Evolutionary conservation across 2,888 invertebrate species (phyloP), one percentile per base, ranked within the genome.

Genomic region (Hirtodrosophila histrioides): DNA sequence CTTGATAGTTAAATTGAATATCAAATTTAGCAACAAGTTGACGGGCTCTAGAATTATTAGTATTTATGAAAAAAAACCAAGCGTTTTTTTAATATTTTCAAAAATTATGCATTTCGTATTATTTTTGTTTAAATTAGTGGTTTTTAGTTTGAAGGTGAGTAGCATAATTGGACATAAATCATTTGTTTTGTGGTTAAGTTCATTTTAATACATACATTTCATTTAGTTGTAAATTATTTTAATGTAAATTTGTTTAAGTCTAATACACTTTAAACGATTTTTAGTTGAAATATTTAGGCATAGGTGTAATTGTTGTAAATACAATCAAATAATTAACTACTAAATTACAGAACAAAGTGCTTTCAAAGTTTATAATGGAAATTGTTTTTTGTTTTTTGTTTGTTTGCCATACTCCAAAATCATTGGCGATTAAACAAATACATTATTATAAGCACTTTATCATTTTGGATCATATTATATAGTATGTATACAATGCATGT

Each of bases 201-300:
- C 65, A 74, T 48, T 83, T 86, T 73, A 75, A 79, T 88, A 88
- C 77, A 79, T 79, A 88, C 77, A 79, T 79, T 87, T 79, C 39
- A 78, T 83, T 86, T 79, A 86, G 74, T 76, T 83, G 69, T 88
- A 88, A 86, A 86, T 83, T 74, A 83, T 80, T 73, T 57, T 83
- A 73, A 79, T 49, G 67, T 71, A 63, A 60, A 69, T 31, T 64
- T 56, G 17, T 17, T 81, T 58, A 79, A 65, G 70, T 74, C 76
- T 76, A 88, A 79, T 82, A 67, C 64, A 83, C 66, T 73, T 77
- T 72, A 75, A 76, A 69, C 77, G 55, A 64, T 56, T 67, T 74
- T 63, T 55, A 68, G 51, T 77, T 56, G 51, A 58, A 73, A 40
- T 71, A 29, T 75, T 62, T 78, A 69, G 62, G 66, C 64, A 57